Evolutionary conservation across 2,113 vertebrate species (phyloP), one percentile per base, ranked within the genome.

Genomic region (Struthidea cinerea): DNA sequence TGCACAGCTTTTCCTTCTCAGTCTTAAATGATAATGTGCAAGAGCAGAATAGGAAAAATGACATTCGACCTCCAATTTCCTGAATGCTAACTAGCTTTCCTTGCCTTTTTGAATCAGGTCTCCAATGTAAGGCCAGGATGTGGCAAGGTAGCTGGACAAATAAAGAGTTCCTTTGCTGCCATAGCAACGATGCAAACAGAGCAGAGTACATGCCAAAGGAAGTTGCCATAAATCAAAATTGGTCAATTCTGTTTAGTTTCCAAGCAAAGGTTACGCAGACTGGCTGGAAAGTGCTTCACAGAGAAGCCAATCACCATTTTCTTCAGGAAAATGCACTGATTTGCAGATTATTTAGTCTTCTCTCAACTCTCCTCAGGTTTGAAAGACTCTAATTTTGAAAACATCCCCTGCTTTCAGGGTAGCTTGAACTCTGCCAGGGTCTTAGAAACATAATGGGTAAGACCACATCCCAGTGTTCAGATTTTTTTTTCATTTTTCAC

Each of bases 171-270:
- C 84, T 96, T 91, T 50, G 97, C 98, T 99, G 97, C 98, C 98
- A 99, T 98, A 97, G 98, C 96, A 98, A 98, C 98, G 89, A 87
- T 92, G 90, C 96, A 98, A 98, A 99, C 98, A 98, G 81, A 93
- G 57, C 33, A 5, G 57, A 91, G 52, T 37, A 97, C 96, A 98
- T 95, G 97, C 98, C 98, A 97, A 97, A 97, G 95, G 93, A 94
- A 94, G 94, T 60, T 94, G 97, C 96, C 97, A 98, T 99, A 98
- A 99, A 98, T 98, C 98, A 98, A 95, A 88, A 96, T 42, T 96
- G 98, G 98, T 98, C 98, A 98, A 98, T 98, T 98, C 95, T 98
- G 98, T 98, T 99, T 98, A 96, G 96, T 98, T 99, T 98, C 96
- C 97, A 88, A 96, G 95, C 71, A 86, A 90, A 47, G n/a, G 39